Percentiles rank a stretch among this genome's conserved stretches.
Conservation (phyloP, 2,888 invertebrate genomes). For the Nyleta sp. region DNA sequence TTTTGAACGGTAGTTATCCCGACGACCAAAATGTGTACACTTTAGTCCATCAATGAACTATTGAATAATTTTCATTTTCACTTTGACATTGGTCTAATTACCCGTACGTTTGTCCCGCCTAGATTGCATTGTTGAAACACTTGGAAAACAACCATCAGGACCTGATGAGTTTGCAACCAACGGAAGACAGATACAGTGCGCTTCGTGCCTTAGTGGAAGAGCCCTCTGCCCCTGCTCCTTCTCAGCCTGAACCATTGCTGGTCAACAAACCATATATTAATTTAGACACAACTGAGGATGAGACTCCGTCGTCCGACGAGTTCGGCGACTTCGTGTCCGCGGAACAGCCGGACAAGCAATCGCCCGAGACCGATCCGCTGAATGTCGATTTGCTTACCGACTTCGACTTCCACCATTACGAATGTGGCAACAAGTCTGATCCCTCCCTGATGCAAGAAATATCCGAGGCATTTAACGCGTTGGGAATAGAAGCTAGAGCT, state of each 20-base stretch:
- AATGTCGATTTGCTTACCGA: constrained; percentile 74
- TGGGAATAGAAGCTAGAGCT: constrained; percentile 71
- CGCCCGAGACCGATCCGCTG: constrained; percentile 52
- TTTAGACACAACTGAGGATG: constrained; percentile 53
- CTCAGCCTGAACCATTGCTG: constrained; percentile 40
- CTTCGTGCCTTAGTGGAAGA: constrained; percentile 80
- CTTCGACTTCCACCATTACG: constrained; percentile 72
- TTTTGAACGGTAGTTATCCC: too few relatives aligned
- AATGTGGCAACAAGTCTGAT: constrained; percentile 67
- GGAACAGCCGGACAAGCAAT: constrained; percentile 69
- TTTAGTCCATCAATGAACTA: too few relatives aligned
- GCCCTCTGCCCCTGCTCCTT: constrained; percentile 48
- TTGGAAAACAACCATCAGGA: constrained; percentile 71
- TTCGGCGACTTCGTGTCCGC: constrained; percentile 83
- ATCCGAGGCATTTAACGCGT: constrained; percentile 75
- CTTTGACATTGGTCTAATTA: too few relatives aligned
- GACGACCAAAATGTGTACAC: too few relatives aligned
- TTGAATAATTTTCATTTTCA: too few relatives aligned
- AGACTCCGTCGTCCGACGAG: constrained; percentile 76
- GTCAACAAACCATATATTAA: constrained; percentile 52
- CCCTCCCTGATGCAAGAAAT: constrained; percentile 73
- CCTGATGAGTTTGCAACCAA: constrained; percentile 78
- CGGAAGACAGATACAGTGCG: constrained; percentile 83
- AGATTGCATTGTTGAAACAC: constrained; percentile 61
- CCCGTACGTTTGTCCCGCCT: too few relatives aligned